Conservation (phyloP, 1,140 invertebrate genomes). For the Caenorhabditis latens region DNA sequence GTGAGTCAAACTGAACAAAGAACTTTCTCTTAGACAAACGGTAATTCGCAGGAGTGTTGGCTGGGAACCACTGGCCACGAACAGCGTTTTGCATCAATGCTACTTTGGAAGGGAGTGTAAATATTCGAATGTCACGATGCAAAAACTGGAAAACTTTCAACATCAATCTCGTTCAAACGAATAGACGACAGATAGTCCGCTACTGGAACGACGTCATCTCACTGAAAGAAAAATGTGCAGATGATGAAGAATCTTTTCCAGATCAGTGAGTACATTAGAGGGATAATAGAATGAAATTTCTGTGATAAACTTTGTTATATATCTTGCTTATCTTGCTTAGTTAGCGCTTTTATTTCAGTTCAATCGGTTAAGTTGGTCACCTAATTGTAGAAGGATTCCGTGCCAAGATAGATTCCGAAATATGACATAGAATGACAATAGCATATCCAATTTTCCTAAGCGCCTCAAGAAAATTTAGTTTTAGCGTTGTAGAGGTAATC, state of each 20-base stretch:
- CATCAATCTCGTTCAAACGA: background rate
- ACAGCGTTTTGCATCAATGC: background rate
- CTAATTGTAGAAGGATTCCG: too few species aligned
- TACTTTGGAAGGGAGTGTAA: background rate
- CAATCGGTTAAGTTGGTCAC: too few species aligned
- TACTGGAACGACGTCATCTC: background rate
- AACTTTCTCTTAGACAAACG: background rate
- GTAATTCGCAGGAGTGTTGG: background rate
- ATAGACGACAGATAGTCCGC: background rate
- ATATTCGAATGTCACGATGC: conserved; percentile 16
- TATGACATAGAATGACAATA: too few species aligned
- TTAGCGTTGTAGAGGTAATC: too few species aligned
- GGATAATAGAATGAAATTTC: background rate
- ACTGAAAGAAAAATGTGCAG: background rate
- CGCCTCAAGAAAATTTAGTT: too few species aligned
- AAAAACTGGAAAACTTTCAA: background rate
- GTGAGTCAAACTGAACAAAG: background rate
- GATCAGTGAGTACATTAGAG: background rate
- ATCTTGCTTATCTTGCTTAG: too few species aligned
- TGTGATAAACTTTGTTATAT: too few species aligned
- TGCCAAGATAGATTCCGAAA: too few species aligned
- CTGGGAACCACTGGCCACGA: background rate
- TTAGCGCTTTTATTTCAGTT: too few species aligned
- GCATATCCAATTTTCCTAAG: too few species aligned
- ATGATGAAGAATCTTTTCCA: background rate